phyloP scores from a whole-genome alignment of 2,113 vertebrate species.

The Bos indicus region DNA sequence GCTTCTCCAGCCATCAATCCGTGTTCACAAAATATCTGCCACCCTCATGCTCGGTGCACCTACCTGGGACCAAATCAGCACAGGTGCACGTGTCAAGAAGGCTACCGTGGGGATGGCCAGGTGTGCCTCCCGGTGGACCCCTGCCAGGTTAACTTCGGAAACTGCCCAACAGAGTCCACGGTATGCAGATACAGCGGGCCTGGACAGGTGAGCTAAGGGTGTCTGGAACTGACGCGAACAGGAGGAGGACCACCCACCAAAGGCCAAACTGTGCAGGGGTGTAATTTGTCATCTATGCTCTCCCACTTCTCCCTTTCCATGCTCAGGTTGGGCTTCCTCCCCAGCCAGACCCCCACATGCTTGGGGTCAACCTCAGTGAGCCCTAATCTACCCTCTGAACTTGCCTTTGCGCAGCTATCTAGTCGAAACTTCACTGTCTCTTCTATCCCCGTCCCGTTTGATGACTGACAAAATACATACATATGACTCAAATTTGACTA shows the following conservation, averaged over 20 bases:
- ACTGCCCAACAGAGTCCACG: conserved; percentile 81
- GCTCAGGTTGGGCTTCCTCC: background rate
- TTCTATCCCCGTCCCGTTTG: background rate
- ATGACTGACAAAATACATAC: background rate
- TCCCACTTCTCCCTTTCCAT: fast-evolving
- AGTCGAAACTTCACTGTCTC: background rate
- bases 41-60: conserved; percentile 82
- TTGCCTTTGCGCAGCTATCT: background rate
- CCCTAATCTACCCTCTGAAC: background rate
- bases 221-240: fast-evolving
- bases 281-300: fast-evolving
- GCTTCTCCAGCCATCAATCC: conserved; percentile 89
- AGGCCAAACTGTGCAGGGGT: fast-evolving
- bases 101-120: conserved; percentile 88
- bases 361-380: background rate
- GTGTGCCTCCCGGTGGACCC: conserved; percentile 89
- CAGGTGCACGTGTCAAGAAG: conserved; percentile 84
- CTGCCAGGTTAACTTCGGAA: conserved; percentile 84
- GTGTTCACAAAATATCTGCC: conserved; percentile 83
- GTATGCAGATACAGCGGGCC: conserved; percentile 89
- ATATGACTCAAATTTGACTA: background rate
- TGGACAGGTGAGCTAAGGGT: conserved; percentile 82
- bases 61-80: conserved; percentile 88
- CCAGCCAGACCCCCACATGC: background rate
- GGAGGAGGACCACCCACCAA: fast-evolving